phyloP scores from a whole-genome alignment of 2,888 invertebrate genomes.

The Epistrophe grossulariae region DNA sequence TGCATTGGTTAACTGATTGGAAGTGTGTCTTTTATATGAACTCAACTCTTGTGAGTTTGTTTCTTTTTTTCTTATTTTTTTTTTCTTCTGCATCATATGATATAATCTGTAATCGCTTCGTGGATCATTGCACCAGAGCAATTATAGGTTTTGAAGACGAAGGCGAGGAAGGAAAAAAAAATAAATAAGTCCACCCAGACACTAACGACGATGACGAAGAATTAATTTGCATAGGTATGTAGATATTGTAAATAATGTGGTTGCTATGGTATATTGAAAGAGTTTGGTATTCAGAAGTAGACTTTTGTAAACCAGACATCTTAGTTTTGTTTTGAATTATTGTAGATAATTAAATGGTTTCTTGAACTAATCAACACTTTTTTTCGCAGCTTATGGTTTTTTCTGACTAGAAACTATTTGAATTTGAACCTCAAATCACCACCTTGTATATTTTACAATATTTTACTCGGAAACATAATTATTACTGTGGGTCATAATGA shows the following conservation, averaged over 20 bases:
- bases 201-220: conserved; percentile 12
- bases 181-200: conserved; percentile 21
- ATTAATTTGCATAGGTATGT: conserved; percentile 22
- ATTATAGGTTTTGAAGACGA: conserved; percentile 58
- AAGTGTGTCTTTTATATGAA: conserved; percentile 28
- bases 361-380: neutral
- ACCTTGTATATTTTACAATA: no score
- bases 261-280: neutral
- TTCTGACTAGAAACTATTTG: no score
- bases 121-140: conserved; percentile 74
- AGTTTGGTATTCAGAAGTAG: conserved; percentile 8
- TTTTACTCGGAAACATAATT: no score
- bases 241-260: neutral
- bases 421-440: no score
- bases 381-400: no score
- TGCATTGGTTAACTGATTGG: conserved; percentile 40
- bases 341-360: neutral
- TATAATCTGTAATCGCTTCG: conserved; percentile 69
- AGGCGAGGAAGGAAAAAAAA: conserved; percentile 23
- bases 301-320: neutral
- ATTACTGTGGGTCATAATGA: no score
- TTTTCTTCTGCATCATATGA: conserved; percentile 39
- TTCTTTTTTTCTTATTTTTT: conserved; percentile 17
- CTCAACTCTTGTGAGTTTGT: conserved; percentile 16
- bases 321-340: neutral